Conservation (phyloP, 2,888 invertebrate genomes). For the Meiosimyza platycephala region DNA sequence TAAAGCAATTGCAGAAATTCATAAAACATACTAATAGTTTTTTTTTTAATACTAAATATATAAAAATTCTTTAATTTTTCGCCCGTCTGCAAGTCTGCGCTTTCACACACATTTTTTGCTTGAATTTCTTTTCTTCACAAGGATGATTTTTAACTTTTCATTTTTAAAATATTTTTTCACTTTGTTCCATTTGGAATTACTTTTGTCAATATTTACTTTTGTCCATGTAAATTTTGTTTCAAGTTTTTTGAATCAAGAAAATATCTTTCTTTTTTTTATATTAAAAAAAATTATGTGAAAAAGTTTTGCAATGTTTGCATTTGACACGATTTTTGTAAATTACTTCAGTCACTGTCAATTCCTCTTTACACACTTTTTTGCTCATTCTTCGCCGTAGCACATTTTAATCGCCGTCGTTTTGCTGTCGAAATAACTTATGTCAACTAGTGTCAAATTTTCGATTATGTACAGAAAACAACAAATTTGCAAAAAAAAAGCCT, state of each 20-base stretch:
- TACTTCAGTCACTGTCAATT: constrained; percentile 18
- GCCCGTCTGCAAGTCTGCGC: not conserved
- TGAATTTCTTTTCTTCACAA: constrained; percentile 9
- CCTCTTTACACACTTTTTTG: constrained; percentile 1
- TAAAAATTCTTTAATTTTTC: not conserved
- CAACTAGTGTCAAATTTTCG: too few relatives aligned
- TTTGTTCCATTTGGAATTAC: constrained; percentile 29
- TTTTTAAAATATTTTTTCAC: constrained; percentile 13
- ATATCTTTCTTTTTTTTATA: constrained; percentile 40
- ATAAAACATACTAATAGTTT: not conserved
- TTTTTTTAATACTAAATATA: constrained; percentile 9
- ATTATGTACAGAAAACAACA: too few relatives aligned
- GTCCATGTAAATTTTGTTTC: constrained; percentile 26
- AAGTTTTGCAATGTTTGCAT: constrained; percentile 53
- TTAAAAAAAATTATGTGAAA: constrained; percentile 39
- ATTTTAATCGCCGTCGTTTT: constrained; percentile 14
- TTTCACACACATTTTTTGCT: constrained; percentile 3
- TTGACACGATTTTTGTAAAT: constrained; percentile 48
- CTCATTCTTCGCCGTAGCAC: constrained; percentile 12
- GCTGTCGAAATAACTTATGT: not conserved
- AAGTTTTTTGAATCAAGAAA: constrained; percentile 30
- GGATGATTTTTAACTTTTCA: constrained; percentile 17
- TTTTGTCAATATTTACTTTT: constrained; percentile 14
- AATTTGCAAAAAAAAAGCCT: too few relatives aligned
- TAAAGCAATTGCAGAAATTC: not conserved